phyloP scores from a whole-genome alignment of 2,797 vertebrate species.

The Delichon dasypus region DNA sequence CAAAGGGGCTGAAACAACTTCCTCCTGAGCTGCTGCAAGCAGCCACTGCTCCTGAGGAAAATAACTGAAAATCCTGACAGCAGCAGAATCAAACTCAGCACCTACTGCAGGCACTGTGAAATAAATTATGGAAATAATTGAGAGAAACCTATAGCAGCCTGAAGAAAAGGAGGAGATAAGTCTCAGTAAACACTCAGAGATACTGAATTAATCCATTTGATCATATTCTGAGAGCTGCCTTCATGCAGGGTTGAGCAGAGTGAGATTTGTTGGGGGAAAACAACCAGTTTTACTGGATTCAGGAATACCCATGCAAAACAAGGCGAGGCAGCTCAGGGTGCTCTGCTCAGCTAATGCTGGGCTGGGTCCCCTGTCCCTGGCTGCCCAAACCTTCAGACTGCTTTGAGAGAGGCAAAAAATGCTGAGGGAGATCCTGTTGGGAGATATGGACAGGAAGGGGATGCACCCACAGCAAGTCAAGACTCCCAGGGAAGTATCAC shows the following conservation, averaged over 20 bases:
- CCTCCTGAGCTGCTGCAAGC: neutral
- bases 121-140: neutral
- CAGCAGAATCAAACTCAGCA: neutral
- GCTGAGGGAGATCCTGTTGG: neutral
- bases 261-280: neutral
- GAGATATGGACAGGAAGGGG: neutral
- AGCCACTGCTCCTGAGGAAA: neutral
- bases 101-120: neutral
- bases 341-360: neutral
- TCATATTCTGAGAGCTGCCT: neutral
- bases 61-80: neutral
- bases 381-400: neutral
- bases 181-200: neutral
- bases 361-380: neutral
- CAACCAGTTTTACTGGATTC: neutral
- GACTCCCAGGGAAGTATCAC: neutral
- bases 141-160: neutral
- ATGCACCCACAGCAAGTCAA: neutral
- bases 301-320: neutral
- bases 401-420: neutral
- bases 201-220: slow-evolving; percentile 4
- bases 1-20: neutral
- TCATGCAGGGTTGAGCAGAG: neutral
- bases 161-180: neutral
- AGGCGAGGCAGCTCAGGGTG: neutral